Percentiles rank a stretch among this genome's conserved stretches.
phyloP scores from a whole-genome alignment of 2,888 invertebrate species.

The Scelioninae gen. 1 region DNA sequence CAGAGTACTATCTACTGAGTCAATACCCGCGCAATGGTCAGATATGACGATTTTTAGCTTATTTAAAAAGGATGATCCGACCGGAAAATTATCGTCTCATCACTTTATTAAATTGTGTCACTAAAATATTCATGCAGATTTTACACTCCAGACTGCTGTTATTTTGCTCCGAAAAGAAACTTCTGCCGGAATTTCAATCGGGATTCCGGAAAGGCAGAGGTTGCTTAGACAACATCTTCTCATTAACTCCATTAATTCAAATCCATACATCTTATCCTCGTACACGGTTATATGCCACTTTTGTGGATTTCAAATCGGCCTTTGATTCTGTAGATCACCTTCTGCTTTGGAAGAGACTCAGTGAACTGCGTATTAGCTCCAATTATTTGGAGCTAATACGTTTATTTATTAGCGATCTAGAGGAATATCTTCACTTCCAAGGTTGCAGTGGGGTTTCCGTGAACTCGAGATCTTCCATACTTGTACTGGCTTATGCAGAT shows the following conservation, averaged over 20 bases:
- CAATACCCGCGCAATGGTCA: constrained; percentile 11
- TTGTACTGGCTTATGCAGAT: too few relatives aligned
- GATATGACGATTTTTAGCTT: background rate
- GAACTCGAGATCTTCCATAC: too few relatives aligned
- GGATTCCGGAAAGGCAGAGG: constrained; percentile 12
- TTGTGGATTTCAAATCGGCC: constrained; percentile 19
- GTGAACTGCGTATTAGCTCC: background rate
- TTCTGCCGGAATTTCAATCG: constrained; percentile 26
- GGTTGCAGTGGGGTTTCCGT: too few relatives aligned
- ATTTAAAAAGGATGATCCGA: background rate
- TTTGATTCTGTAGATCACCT: constrained; percentile 7
- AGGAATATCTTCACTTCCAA: too few relatives aligned
- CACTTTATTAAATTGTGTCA: constrained; percentile 20
- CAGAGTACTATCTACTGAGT: background rate
- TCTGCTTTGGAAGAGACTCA: background rate
- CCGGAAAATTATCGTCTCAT: constrained; percentile 13
- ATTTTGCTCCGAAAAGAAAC: background rate
- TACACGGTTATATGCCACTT: constrained; percentile 14
- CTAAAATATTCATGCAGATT: constrained; percentile 15
- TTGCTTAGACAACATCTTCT: constrained; percentile 22
- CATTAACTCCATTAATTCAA: constrained; percentile 3
- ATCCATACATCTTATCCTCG: background rate
- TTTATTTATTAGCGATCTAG: too few relatives aligned
- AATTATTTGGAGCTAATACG: too few relatives aligned
- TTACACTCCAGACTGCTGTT: background rate